Evolutionary conservation across 1,140 invertebrate genomes (phyloP), one percentile per base, ranked within the genome.

Genomic region (Danaus plexippus): DNA sequence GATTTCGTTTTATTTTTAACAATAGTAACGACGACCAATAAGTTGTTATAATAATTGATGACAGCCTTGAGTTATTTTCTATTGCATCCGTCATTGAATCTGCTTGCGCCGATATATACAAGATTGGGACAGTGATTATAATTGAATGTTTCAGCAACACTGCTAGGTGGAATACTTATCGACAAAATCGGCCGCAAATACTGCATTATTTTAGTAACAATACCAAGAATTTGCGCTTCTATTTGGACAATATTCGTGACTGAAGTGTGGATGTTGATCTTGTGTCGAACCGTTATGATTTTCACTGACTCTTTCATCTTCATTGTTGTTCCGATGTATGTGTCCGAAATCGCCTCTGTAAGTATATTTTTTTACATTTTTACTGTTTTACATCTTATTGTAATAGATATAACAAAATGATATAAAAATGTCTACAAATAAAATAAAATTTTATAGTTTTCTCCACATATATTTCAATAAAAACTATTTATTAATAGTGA

Each of bases 211-310:
- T 43, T 57, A 18, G 11, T 13, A 13, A 50, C 42, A 45, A 0
- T 57, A 11, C 42, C 47, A 9, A 57, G 50, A 42, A 18, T 50
- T 6, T 44, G 43, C 6, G 48, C 42, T 11, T 15, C 40, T n/a
- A n/a, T 57, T 18, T 22, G 49, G 5, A 32, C 43, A 11, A 18
- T 57, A 9, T 57, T 57, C 11, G 47, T 48, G 9, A 44, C 55
- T 32, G 55, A 57, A 43, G 48, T 57, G 10, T 57, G 55, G 55
- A 57, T 57, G 47, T 43, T 57, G 15, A 45, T 57, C 12, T 12
- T 57, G 3, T 47, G 55, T 7, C 10, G 55, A 45, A 48, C 47
- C 1, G 5, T 57, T 2, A 43, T 49, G 10, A 43, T 42, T 9
- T 40, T 50, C 10, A 9, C 40, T 1, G 55, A 57, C 9, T 47